Percentiles rank a stretch among this genome's conserved stretches.
phyloP scores from a whole-genome alignment of 2,888 invertebrate species.

The Synergus laeviventris region DNA sequence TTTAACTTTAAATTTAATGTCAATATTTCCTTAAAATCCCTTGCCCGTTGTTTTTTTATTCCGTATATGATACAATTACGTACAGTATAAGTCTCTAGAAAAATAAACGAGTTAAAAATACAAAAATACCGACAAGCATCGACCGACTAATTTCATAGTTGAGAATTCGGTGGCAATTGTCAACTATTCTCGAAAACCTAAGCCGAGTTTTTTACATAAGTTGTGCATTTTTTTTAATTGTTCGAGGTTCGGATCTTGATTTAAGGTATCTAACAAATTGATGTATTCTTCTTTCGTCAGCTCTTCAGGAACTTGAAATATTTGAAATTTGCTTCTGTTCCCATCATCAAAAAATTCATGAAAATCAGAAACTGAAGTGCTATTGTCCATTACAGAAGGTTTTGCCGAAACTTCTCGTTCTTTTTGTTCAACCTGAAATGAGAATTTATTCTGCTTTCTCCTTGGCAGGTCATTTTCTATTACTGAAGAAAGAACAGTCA shows the following conservation, averaged over 20 bases:
- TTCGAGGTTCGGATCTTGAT: slow-evolving; percentile 57
- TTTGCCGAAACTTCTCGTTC: slow-evolving; percentile 65
- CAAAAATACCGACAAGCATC: slow-evolving; percentile 40
- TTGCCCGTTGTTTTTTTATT: background rate
- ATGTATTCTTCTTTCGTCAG: slow-evolving; percentile 62
- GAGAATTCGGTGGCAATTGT: slow-evolving; percentile 22
- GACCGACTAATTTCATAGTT: slow-evolving; percentile 39
- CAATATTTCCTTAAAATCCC: slow-evolving; percentile 11
- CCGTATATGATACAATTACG: slow-evolving; percentile 47
- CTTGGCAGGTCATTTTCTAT: slow-evolving; percentile 41
- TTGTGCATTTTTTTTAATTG: slow-evolving; percentile 57
- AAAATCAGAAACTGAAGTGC: slow-evolving; percentile 65
- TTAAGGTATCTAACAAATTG: slow-evolving; percentile 57
- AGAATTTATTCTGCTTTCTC: slow-evolving; percentile 25
- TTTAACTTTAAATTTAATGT: background rate
- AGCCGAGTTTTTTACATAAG: slow-evolving; percentile 58
- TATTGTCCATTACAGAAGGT: slow-evolving; percentile 64
- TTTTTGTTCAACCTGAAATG: slow-evolving; percentile 55
- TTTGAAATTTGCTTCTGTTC: slow-evolving; percentile 52
- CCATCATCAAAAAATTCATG: slow-evolving; percentile 35
- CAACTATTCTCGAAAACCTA: slow-evolving; percentile 51
- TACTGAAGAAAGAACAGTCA: slow-evolving; percentile 59
- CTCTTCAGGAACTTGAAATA: slow-evolving; percentile 61
- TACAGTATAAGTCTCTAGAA: slow-evolving; percentile 46
- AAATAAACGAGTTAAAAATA: slow-evolving; percentile 44